These are phyloP conservation scores for Epinotia demarniana DNA, from an alignment of 2,888 invertebrate genomes.

Conservation along the genomic window DNA sequence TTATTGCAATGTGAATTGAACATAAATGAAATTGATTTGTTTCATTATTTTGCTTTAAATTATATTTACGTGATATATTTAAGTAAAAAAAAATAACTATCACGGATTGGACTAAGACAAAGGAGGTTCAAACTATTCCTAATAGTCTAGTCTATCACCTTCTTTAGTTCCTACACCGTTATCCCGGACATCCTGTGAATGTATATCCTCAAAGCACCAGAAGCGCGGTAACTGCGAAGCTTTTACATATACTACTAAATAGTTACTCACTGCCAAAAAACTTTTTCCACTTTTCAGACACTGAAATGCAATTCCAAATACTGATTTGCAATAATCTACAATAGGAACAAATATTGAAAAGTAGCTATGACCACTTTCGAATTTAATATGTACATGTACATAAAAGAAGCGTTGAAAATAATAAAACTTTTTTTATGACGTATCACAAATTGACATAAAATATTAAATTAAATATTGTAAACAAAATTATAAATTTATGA, in stretches of 20 bases:
- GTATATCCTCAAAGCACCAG: slow-evolving; percentile 21
- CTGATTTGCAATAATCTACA: slow-evolving; percentile 73
- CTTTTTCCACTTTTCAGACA: slow-evolving; percentile 83
- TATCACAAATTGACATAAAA: not conserved
- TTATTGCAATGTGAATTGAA: too few species aligned
- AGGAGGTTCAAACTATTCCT: too few species aligned
- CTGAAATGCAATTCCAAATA: slow-evolving; percentile 81
- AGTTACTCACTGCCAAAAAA: slow-evolving; percentile 82
- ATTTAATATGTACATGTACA: slow-evolving; percentile 23
- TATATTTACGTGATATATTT: too few species aligned
- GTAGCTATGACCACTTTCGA: slow-evolving; percentile 15
- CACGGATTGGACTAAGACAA: too few species aligned
- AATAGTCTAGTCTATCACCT: too few species aligned
- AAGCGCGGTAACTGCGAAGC: slow-evolving; percentile 57
- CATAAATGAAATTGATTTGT: too few species aligned
- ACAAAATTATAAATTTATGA: not conserved
- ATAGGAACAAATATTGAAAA: slow-evolving; percentile 50
- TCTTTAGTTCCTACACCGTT: too few species aligned
- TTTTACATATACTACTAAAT: slow-evolving; percentile 68
- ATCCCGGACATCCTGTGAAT: too few species aligned
- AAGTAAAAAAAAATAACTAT: too few species aligned
- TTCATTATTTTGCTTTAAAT: too few species aligned
- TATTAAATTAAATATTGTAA: not conserved
- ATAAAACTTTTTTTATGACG: slow-evolving; percentile 14
- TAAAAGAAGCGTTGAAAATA: slow-evolving; percentile 37